phyloP scores from a whole-genome alignment of 2,113 vertebrate genomes.

The Leucosticte australis region DNA sequence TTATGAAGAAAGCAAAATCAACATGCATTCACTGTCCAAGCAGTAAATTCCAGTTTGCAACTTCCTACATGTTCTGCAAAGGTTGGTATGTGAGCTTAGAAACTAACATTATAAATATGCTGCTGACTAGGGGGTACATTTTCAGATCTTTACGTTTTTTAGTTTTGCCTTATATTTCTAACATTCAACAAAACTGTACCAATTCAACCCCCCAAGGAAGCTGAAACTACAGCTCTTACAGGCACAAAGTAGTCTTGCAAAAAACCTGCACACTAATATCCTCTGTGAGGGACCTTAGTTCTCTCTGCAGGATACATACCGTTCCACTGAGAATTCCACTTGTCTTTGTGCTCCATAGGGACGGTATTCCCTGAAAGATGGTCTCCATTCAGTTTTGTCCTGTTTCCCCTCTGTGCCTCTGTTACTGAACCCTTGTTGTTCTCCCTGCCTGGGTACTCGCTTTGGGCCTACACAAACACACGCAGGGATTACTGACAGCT shows the following conservation, averaged over 20 bases:
- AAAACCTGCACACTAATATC: neutral
- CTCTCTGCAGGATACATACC: slow-evolving; percentile 56
- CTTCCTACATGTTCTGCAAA: neutral
- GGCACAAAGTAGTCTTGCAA: neutral
- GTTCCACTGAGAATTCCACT: slow-evolving; percentile 67
- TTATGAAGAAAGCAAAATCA: neutral
- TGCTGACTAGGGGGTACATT: neutral
- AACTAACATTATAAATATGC: accelerated
- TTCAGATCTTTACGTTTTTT: neutral
- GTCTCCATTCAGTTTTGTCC: slow-evolving; percentile 68
- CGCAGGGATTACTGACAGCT: neutral
- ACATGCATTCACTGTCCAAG: neutral
- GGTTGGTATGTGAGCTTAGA: accelerated
- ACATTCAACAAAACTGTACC: neutral
- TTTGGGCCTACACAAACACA: slow-evolving; percentile 64
- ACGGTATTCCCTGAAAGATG: slow-evolving; percentile 58
- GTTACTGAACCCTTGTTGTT: slow-evolving; percentile 54
- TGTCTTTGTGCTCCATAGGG: slow-evolving; percentile 59
- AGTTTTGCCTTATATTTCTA: neutral
- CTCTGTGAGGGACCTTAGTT: neutral
- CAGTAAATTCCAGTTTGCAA: neutral
- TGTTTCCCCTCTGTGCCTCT: slow-evolving; percentile 61
- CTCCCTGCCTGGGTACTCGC: slow-evolving; percentile 43
- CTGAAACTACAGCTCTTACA: neutral
- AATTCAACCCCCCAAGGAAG: neutral